phyloP scores from a whole-genome alignment of 1,140 invertebrate genomes.

The Euura lappo region DNA sequence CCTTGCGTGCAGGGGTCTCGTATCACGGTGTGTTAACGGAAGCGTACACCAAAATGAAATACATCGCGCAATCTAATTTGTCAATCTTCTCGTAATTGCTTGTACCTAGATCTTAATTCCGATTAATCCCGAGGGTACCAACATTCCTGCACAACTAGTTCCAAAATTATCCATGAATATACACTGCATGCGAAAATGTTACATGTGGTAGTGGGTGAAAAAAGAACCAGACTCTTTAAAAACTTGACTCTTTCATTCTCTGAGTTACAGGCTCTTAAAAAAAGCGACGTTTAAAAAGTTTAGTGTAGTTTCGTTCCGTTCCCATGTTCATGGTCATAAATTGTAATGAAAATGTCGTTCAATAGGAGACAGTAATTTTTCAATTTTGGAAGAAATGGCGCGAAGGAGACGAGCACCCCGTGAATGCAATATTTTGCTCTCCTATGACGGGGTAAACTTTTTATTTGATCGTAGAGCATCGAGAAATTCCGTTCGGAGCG shows the following conservation, averaged over 20 bases:
- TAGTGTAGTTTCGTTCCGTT: too few relatives aligned
- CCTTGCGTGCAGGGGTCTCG: slow-evolving; percentile 45
- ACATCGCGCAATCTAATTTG: slow-evolving; percentile 46
- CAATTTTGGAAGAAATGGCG: too few relatives aligned
- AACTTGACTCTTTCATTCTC: too few relatives aligned
- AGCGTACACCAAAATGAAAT: slow-evolving; percentile 33
- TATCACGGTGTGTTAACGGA: slow-evolving; percentile 48
- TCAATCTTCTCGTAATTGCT: slow-evolving; percentile 53
- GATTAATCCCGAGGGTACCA: slow-evolving; percentile 56
- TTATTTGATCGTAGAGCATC: not conserved
- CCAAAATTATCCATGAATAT: not conserved
- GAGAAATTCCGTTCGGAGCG: not conserved
- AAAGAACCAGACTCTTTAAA: too few relatives aligned
- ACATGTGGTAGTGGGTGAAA: too few relatives aligned
- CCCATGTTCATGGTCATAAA: too few relatives aligned
- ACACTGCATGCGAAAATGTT: too few relatives aligned
- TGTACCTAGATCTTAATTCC: slow-evolving; percentile 51
- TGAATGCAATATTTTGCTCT: not conserved
- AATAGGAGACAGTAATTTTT: too few relatives aligned
- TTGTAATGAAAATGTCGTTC: too few relatives aligned
- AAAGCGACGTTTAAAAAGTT: too few relatives aligned
- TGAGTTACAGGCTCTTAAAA: too few relatives aligned
- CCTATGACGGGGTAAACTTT: not conserved
- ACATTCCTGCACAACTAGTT: not conserved
- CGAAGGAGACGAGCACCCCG: too few relatives aligned